These are phyloP conservation scores for Puffinus mauretanicus DNA, from an alignment of 2,113 vertebrate genomes.

Conservation along the genomic window DNA sequence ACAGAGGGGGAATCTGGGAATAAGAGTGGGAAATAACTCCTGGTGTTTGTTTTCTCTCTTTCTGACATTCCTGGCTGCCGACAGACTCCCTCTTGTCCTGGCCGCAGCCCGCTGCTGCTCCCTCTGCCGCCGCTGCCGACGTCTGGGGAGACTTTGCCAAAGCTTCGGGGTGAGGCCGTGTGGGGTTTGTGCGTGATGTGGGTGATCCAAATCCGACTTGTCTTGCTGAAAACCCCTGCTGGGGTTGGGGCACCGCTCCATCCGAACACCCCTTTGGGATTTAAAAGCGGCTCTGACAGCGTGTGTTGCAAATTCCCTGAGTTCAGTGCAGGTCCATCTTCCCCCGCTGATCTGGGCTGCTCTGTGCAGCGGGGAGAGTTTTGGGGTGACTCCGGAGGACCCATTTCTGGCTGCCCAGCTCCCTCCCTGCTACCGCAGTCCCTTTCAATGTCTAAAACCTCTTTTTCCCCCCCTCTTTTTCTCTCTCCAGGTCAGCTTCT, in stretches of 20 bases:
- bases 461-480: accelerated
- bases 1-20: not conserved
- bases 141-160: constrained; percentile 93
- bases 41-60: not conserved
- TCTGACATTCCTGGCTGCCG: not conserved
- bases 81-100: constrained; percentile 56
- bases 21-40: not conserved
- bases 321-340: accelerated
- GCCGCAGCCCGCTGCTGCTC: constrained; percentile 59
- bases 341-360: not conserved
- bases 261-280: accelerated
- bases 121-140: constrained; percentile 62
- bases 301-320: accelerated
- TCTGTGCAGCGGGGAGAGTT: not conserved
- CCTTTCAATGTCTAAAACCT: not conserved
- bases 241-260: not conserved
- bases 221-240: accelerated
- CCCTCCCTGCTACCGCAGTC: not conserved
- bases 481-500: constrained; percentile 40
- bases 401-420: accelerated
- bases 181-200: not conserved
- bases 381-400: not conserved
- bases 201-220: accelerated
- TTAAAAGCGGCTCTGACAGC: accelerated
- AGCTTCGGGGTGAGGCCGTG: constrained; percentile 82